A percentile compares a stretch with the other conserved stretches of the same genome.
Conservation (phyloP, 2,888 invertebrate genomes). For the Holacanthella duospinosa region DNA sequence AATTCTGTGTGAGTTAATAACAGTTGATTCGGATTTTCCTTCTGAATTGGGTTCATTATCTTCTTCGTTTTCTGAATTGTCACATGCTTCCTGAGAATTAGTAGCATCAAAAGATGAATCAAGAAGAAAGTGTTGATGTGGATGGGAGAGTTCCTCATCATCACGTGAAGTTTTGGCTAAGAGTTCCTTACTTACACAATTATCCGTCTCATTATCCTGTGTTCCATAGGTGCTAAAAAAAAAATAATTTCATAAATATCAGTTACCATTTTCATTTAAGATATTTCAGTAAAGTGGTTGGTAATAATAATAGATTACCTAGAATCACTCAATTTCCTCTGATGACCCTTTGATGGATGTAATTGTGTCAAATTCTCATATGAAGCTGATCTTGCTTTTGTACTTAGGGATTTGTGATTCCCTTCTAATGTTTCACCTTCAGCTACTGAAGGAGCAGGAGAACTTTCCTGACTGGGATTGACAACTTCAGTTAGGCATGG, state of each 20-base stretch:
- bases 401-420: conserved; percentile 20
- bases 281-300: background rate
- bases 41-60: conserved; percentile 36
- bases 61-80: conserved; percentile 37
- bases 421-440: conserved; percentile 29
- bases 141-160: background rate
- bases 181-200: conserved; percentile 12
- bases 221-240: conserved; percentile 9
- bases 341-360: conserved; percentile 41
- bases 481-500: conserved; percentile 40
- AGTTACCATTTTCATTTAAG: background rate
- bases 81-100: conserved; percentile 1
- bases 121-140: background rate
- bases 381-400: conserved; percentile 63
- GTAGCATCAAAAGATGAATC: background rate
- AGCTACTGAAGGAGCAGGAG: conserved; percentile 35
- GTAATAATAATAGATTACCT: conserved; percentile 42
- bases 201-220: conserved; percentile 13
- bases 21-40: conserved; percentile 28
- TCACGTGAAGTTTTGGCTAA: background rate
- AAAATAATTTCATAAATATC: background rate
- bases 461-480: conserved; percentile 41
- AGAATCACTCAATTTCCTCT: conserved; percentile 74
- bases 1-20: conserved; percentile 18
- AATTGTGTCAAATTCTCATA: conserved; percentile 66